phyloP scores from a whole-genome alignment of 1,140 invertebrate genomes.

The Solenopsis invicta region DNA sequence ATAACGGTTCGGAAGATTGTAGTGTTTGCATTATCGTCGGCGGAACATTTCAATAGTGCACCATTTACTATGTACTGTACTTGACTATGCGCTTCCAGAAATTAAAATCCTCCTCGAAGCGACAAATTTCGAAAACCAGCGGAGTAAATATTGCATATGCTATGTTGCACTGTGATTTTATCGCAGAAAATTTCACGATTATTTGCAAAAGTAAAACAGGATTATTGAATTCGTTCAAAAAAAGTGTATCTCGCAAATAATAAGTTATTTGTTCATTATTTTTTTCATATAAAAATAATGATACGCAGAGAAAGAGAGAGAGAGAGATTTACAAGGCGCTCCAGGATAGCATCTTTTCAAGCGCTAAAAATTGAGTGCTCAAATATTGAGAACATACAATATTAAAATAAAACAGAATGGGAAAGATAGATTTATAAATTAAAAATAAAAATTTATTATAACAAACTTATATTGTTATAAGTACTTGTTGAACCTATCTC shows the following conservation, averaged over 20 bases:
- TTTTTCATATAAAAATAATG: neutral
- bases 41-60: conserved; percentile 54
- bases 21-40: conserved; percentile 51
- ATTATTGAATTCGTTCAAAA: conserved; percentile 20
- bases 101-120: conserved; percentile 49
- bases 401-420: too few species aligned
- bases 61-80: conserved; percentile 51
- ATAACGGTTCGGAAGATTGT: conserved; percentile 57
- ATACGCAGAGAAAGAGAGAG: neutral
- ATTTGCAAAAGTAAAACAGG: conserved; percentile 14
- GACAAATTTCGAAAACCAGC: conserved; percentile 28
- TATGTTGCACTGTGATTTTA: neutral
- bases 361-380: too few species aligned
- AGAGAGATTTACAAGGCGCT: neutral
- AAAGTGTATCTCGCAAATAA: neutral
- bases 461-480: conserved; percentile 2
- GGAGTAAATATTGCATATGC: conserved; percentile 22
- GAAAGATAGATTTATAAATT: neutral
- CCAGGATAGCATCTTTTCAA: too few species aligned
- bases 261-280: neutral
- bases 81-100: conserved; percentile 44
- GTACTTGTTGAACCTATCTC: neutral
- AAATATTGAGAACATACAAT: too few species aligned
- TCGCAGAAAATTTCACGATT: conserved; percentile 39
- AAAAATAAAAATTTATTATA: neutral